Evolutionary conservation across 2,888 invertebrate species (phyloP), one percentile per base, ranked within the genome.

Genomic region (Lutraria lutraria): DNA sequence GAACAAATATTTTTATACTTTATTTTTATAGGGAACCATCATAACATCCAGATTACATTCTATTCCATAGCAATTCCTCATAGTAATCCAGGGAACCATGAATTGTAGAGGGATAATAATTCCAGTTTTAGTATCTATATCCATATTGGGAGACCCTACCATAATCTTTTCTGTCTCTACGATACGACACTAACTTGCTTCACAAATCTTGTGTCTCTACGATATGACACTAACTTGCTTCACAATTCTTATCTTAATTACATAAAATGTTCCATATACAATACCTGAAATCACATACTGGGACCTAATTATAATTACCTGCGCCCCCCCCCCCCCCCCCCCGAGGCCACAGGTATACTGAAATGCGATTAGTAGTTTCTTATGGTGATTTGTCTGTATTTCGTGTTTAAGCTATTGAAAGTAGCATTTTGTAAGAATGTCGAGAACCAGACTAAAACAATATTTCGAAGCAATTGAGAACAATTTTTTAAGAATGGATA

Each of bases 41-140:
- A 76, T 76, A 76, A 76, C 31, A 31, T 76, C 16, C 19, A 31
- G 15, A 76, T 76, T 76, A 76, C 31, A 31, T 76, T 34, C 34
- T 6, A 31, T 76, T 76, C 76, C 16, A 34, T 13, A 19, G 31
- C 31, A 34, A 76, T 34, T 76, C 76, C 34, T 76, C 43, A 76
- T 25, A 15, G 34, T 34, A 76, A 76, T 76, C 76, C 31, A 34
- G 76, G 76, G 76, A 34, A 76, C 34, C 31, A 76, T 76, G 76
- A 76, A 76, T 31, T 12, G 6, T 16, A 76, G 76, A 16, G 3
- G 34, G 31, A 76, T 16, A 76, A 34, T 34, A 76, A 31, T 31
- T 34, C 31, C 34, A 21, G 16, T 31, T 76, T 76, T 34, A 76
- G 76, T 76, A 19, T 15, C 19, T 76, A 29, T 76, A 76, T 34